Evolutionary conservation across 2,888 invertebrate species (phyloP).

Genomic region (Scaptomyza flava): DNA sequence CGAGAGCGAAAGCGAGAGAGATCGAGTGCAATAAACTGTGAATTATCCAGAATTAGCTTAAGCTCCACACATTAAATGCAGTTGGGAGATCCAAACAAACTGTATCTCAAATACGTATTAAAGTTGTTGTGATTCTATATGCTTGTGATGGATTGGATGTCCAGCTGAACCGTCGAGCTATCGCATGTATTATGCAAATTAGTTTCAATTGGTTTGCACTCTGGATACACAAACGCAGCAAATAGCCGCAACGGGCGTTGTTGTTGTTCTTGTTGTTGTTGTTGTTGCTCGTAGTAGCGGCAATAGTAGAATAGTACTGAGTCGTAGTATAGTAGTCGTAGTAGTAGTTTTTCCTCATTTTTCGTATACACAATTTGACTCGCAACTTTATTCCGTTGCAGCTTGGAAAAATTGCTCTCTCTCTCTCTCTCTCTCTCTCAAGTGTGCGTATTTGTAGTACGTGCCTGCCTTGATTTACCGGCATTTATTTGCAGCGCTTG

Average conservation of each 20-base stretch:
- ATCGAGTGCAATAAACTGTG: conserved; percentile 75
- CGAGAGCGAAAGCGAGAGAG: background rate
- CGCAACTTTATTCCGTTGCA: conserved; percentile 28
- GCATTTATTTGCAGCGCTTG: conserved; percentile 50
- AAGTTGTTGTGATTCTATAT: conserved; percentile 54
- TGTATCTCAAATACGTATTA: background rate
- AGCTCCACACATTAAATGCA: conserved; percentile 38
- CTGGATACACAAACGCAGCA: conserved; percentile 54
- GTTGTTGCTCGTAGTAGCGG: conserved; percentile 46
- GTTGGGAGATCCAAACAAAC: conserved; percentile 15
- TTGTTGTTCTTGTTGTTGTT: conserved; percentile 33
- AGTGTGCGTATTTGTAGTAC: conserved; percentile 34
- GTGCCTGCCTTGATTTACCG: conserved; percentile 64
- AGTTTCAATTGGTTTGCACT: conserved; percentile 80
- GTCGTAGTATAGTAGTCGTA: conserved; percentile 35
- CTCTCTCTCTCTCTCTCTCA: background rate
- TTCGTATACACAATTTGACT: conserved; percentile 68
- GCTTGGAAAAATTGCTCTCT: conserved; percentile 32
- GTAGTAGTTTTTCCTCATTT: conserved; percentile 37
- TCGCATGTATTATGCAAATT: conserved; percentile 74
- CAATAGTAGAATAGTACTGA: conserved; percentile 32
- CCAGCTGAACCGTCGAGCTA: conserved; percentile 50
- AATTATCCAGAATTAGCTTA: conserved; percentile 65
- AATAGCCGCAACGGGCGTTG: conserved; percentile 21
- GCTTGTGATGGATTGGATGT: conserved; percentile 54